These are phyloP conservation scores for Lasioglossum malachurum DNA, from an alignment of 2,888 invertebrate genomes.

Conservation along the genomic window DNA sequence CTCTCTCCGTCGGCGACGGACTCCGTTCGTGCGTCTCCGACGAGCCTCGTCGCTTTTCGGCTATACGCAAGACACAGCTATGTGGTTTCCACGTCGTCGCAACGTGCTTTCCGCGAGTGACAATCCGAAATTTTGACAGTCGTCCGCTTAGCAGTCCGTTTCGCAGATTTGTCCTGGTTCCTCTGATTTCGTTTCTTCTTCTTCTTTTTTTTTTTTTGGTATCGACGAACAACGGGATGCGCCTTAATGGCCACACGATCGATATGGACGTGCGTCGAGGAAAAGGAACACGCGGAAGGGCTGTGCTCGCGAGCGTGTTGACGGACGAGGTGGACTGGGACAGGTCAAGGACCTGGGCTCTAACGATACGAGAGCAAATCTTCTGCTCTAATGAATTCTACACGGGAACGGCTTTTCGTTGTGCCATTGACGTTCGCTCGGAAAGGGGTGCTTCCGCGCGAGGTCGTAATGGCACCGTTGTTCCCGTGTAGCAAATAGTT, in stretches of 20 bases:
- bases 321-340: conserved; percentile 53
- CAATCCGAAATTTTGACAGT: conserved; percentile 26
- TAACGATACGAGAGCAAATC: conserved; percentile 63
- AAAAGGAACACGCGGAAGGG: background rate
- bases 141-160: background rate
- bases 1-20: conserved; percentile 47
- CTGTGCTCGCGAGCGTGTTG: conserved; percentile 19
- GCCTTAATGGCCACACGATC: background rate
- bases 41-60: conserved; percentile 59
- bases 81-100: conserved; percentile 40
- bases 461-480: background rate
- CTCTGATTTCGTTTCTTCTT: background rate
- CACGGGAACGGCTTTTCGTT: conserved; percentile 26
- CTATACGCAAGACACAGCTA: conserved; percentile 33
- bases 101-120: conserved; percentile 56
- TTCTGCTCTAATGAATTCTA: conserved; percentile 55
- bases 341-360: conserved; percentile 72
- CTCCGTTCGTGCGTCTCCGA: conserved; percentile 59
- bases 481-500: background rate
- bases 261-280: background rate
- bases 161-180: background rate
- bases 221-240: background rate
- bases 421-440: conserved; percentile 41
- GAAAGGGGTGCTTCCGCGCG: conserved; percentile 16
- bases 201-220: background rate